A percentile compares a stretch with the other conserved stretches of the same genome.
Evolutionary conservation across 1,140 invertebrate genomes (phyloP).

Genomic region (Scylla paramamosain): DNA sequence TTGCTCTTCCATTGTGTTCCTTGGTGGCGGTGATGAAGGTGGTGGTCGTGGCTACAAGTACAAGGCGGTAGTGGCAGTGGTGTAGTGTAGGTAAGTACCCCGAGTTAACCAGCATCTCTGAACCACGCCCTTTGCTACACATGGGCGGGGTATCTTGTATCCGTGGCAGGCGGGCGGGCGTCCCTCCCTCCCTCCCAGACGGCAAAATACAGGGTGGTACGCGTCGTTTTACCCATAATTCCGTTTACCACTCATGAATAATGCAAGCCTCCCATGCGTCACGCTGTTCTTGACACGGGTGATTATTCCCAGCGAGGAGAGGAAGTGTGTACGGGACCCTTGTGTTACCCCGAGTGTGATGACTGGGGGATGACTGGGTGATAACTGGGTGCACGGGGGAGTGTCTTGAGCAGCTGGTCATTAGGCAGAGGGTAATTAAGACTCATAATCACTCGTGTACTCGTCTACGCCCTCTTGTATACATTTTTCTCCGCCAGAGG

Average conservation of each 20-base stretch:
- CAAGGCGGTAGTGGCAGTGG: background rate
- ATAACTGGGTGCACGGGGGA: too few species aligned
- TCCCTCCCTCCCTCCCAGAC: background rate
- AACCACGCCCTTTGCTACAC: background rate
- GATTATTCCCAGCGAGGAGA: background rate
- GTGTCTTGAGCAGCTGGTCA: background rate
- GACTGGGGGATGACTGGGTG: background rate
- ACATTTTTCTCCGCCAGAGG: background rate
- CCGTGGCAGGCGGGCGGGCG: background rate
- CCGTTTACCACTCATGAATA: background rate
- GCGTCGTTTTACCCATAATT: background rate
- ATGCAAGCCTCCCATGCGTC: background rate
- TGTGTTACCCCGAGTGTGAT: background rate
- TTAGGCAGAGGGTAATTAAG: background rate
- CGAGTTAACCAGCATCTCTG: background rate
- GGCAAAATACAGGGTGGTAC: constrained; percentile 3
- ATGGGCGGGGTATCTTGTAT: background rate
- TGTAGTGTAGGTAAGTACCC: background rate
- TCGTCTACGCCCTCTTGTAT: background rate
- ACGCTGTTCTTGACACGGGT: background rate
- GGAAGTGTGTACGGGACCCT: background rate
- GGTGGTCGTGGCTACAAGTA: background rate
- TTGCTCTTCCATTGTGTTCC: too few species aligned
- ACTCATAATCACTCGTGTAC: background rate
- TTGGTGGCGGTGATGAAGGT: background rate